These are phyloP conservation scores for Lycaon pictus DNA, from an alignment of 2,113 vertebrate genomes.

Conservation along the genomic window DNA sequence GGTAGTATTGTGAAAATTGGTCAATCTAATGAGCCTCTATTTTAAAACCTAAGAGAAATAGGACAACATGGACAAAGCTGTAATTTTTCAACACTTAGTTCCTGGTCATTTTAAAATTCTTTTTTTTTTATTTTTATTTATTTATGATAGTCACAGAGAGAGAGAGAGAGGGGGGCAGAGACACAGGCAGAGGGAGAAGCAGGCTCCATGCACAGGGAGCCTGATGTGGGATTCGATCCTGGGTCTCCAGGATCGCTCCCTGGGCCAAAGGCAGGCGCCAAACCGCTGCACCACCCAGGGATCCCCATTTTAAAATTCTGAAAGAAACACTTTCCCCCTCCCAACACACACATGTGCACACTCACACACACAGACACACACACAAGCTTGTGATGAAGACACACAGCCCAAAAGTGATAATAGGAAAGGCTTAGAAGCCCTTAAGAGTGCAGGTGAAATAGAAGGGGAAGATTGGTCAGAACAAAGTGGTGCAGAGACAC, in stretches of 20 bases:
- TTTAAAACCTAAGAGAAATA: constrained; percentile 55
- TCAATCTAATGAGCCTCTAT: background rate
- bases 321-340: background rate
- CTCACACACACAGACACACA: background rate
- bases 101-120: background rate
- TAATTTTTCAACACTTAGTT: background rate
- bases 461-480: background rate
- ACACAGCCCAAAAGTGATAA: background rate
- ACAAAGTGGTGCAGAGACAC: background rate
- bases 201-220: too few species aligned
- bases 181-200: too few species aligned
- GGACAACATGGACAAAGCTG: background rate
- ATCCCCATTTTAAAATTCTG: background rate
- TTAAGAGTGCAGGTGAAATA: background rate
- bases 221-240: too few species aligned
- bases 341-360: background rate
- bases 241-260: too few species aligned
- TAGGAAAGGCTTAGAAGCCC: background rate
- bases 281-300: too few species aligned
- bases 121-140: too few species aligned
- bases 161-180: too few species aligned
- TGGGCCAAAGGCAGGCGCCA: too few species aligned
- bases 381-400: background rate
- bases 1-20: constrained; percentile 61
- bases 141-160: too few species aligned